These are phyloP conservation scores for Tetrax tetrax DNA, from an alignment of 2,113 vertebrate genomes.

Conservation along the genomic window DNA sequence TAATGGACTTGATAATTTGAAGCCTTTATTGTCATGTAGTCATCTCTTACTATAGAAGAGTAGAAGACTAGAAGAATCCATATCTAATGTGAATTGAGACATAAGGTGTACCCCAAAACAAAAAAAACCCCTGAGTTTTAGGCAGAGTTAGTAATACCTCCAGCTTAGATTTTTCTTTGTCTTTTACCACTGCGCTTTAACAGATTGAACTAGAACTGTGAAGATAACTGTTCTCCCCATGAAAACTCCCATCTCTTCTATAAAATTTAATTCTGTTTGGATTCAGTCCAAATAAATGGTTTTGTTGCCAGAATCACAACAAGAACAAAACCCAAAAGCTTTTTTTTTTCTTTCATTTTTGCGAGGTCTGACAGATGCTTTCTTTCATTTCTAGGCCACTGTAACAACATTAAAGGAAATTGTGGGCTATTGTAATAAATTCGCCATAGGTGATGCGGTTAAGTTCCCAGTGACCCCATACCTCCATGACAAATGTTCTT, in stretches of 20 bases:
- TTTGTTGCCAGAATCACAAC: neutral
- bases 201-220: neutral
- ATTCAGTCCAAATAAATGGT: neutral
- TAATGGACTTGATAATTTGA: neutral
- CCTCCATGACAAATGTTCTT: neutral
- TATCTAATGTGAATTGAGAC: neutral
- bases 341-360: neutral
- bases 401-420: neutral
- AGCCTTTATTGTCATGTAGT: neutral
- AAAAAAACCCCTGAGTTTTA: neutral
- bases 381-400: neutral
- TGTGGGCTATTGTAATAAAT: neutral
- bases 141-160: neutral
- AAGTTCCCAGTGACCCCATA: neutral
- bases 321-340: neutral
- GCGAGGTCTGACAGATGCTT: neutral
- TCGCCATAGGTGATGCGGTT: accelerated
- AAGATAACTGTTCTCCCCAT: neutral
- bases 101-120: neutral
- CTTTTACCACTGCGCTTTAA: neutral
- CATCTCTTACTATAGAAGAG: neutral
- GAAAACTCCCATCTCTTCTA: neutral
- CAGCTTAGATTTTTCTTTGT: neutral
- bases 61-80: neutral
- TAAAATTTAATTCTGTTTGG: neutral